Percentiles rank a stretch among this genome's conserved stretches.
These are phyloP conservation scores for Branchipolynoe longqiensis DNA, from an alignment of 2,888 invertebrate species.

Conservation along the genomic window DNA sequence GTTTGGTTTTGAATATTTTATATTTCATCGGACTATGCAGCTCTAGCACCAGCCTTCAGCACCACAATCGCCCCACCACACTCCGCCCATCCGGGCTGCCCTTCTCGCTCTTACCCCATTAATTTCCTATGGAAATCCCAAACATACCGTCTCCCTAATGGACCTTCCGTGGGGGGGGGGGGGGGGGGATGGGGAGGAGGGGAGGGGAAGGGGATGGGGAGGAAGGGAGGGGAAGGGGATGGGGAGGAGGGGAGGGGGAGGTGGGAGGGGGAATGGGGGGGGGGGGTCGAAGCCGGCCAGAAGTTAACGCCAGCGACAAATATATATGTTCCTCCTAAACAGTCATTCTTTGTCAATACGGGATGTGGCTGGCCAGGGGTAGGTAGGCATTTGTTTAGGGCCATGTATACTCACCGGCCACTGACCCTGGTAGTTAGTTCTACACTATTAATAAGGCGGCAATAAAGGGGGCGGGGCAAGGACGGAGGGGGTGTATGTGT, in stretches of 20 bases:
- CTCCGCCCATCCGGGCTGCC: too few species aligned
- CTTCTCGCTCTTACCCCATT: too few species aligned
- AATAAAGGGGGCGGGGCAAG: too few species aligned
- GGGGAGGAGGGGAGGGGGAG: neutral
- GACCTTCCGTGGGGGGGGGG: slow-evolving; percentile 1
- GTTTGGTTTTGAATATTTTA: too few species aligned
- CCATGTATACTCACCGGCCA: too few species aligned
- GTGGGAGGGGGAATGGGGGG: neutral
- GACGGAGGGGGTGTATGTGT: too few species aligned
- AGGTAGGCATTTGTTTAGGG: too few species aligned
- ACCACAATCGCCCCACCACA: too few species aligned
- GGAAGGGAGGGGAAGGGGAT: neutral
- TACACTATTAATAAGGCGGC: too few species aligned
- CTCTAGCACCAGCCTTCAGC: too few species aligned
- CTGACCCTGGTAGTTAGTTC: too few species aligned
- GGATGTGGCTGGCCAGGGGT: neutral
- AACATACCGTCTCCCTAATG: slow-evolving; percentile 51
- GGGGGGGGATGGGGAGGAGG: neutral
- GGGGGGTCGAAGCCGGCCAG: slow-evolving; percentile 23
- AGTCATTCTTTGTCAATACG: slow-evolving; percentile 45
- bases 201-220: neutral
- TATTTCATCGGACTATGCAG: too few species aligned
- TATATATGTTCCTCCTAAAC: slow-evolving; percentile 38
- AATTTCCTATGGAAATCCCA: slow-evolving; percentile 48
- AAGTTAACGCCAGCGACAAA: slow-evolving; percentile 42